Evolutionary conservation across 2,888 invertebrate species (phyloP), one percentile per base, ranked within the genome.

Genomic region (Endomychus coccineus): DNA sequence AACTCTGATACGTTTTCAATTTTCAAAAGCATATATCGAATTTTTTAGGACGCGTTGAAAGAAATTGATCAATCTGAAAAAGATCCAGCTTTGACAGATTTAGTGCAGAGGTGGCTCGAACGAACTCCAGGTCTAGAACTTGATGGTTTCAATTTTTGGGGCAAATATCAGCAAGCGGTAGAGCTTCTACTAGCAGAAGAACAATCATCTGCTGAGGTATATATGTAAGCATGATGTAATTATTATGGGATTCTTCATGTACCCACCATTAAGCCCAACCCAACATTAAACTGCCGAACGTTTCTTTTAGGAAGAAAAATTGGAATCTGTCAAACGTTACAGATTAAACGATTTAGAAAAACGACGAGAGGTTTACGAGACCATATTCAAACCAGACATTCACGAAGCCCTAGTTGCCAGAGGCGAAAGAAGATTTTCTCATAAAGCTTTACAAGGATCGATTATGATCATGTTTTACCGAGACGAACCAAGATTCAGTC

Each of bases 391-490:
- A 59, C 78, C 80, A 2, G 73, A 75, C 0, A 80, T 83, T 2
- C 95, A 97, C 61, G 80, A 86, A 28, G 84, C 85, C 0, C 70
- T 94, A 16, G 74, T 91, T 0, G 75, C 81, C 1, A 75, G 94
- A 42, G 95, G 95, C 10, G 91, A 92, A 52, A 73, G 94, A 36
- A 69, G 94, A 43, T 79, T 98, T 50, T 85, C 87, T 2, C 89
- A 96, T 66, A 77, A 77, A 39, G 97, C 97, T 0, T 70, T 97
- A 34, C 94, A 96, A 61, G 98, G 97, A 3, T 97, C 97, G 15
- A 84, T 98, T 59, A 90, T 98, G 88, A 95, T 98, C 37, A 95
- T 88, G 1, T 84, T 96, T 62, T 97, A 97, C 68, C 73, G 96
- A 27, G 95, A 97, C 58, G 94, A 96, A 69, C 95, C 96, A 0